Evolutionary conservation across 2,888 invertebrate species (phyloP).

Genomic region (Copidosoma aretas): DNA sequence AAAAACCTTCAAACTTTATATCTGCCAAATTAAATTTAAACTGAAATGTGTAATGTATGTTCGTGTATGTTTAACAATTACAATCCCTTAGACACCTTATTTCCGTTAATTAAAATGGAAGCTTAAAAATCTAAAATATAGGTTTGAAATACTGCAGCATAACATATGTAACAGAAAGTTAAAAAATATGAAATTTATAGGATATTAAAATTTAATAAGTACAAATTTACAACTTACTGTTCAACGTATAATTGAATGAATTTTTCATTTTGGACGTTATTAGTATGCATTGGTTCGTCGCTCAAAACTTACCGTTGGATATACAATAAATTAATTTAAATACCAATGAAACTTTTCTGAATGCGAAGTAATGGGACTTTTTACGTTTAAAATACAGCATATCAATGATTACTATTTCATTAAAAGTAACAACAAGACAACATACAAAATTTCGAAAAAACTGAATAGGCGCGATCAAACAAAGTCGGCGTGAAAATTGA

Average conservation of each 20-base stretch:
- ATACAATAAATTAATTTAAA: constrained; percentile 25
- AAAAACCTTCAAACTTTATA: constrained; percentile 31
- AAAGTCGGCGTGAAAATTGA: constrained; percentile 26
- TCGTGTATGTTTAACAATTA: constrained; percentile 28
- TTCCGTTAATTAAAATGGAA: constrained; percentile 35
- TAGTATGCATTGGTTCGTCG: constrained; percentile 25
- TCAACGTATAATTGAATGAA: constrained; percentile 25
- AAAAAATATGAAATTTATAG: constrained; percentile 35
- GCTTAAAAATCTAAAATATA: constrained; percentile 37
- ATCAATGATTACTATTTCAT: constrained; percentile 16
- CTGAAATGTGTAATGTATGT: constrained; percentile 33
- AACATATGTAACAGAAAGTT: constrained; percentile 28
- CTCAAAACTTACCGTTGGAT: constrained; percentile 38
- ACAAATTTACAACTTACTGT: constrained; percentile 40
- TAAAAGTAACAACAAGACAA: constrained; percentile 4
- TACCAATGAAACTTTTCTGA: constrained; percentile 24
- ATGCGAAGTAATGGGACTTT: constrained; percentile 12
- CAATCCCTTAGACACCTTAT: constrained; percentile 25
- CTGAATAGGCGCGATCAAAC: neutral
- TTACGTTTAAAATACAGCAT: constrained; percentile 7
- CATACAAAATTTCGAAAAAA: constrained; percentile 1
- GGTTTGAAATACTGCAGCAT: constrained; percentile 25
- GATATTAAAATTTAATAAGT: constrained; percentile 30
- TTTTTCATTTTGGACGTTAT: constrained; percentile 28
- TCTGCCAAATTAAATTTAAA: constrained; percentile 32